Conservation (phyloP, 2,113 vertebrate genomes). For the Salvator merianae region DNA sequence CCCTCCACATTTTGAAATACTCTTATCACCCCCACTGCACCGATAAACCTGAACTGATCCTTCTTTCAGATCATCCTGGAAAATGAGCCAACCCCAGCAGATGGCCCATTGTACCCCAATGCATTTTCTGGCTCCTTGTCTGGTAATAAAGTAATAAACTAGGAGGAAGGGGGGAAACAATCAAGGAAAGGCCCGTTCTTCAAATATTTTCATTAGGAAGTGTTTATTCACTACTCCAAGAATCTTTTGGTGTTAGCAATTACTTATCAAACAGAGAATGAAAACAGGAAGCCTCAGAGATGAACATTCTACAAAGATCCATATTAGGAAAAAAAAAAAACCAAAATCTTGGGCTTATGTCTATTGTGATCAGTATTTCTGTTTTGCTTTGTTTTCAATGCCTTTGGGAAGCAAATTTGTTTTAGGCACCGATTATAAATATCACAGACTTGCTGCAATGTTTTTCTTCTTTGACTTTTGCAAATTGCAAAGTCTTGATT, state of each 20-base stretch:
- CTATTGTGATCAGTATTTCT: slow-evolving; percentile 36
- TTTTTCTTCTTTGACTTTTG: slow-evolving; percentile 43
- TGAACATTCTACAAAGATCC: neutral
- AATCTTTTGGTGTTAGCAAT: neutral
- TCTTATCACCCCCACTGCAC: neutral
- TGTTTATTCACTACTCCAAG: neutral
- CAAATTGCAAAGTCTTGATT: slow-evolving; percentile 57
- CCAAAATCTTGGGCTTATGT: slow-evolving; percentile 16
- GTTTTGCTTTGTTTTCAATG: neutral
- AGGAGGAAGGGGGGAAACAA: neutral
- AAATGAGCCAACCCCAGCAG: neutral
- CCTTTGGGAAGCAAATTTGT: slow-evolving; percentile 4
- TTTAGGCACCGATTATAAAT: slow-evolving; percentile 22
- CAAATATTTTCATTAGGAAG: neutral
- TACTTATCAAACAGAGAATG: neutral
- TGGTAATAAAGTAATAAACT: neutral
- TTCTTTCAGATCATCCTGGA: neutral
- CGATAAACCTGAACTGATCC: neutral
- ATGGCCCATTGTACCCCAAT: neutral
- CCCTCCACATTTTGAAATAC: neutral
- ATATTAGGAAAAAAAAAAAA: neutral
- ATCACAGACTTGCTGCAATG: slow-evolving; percentile 25
- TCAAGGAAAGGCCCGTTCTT: neutral
- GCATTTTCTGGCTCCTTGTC: neutral
- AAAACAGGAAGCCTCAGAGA: slow-evolving; percentile 1